Evolutionary conservation across 2,797 vertebrate species (phyloP).

Genomic region (Coregonus sp.): DNA sequence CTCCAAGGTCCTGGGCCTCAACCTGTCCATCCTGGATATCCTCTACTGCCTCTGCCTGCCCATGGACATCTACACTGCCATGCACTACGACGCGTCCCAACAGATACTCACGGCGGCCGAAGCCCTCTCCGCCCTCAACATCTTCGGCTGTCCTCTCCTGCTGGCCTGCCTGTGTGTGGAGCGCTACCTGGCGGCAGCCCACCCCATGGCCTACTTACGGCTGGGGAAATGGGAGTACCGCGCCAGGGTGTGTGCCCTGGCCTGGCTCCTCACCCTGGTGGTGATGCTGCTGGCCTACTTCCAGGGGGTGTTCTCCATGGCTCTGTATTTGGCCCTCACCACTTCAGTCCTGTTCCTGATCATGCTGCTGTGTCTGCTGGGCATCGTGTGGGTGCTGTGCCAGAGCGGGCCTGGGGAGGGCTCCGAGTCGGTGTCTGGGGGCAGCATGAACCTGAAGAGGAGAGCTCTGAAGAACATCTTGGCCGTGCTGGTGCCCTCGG

Average conservation of each 20-base stretch:
- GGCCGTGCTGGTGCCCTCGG: conserved; percentile 35
- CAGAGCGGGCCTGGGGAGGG: conserved; percentile 11
- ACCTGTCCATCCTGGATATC: conserved; percentile 45
- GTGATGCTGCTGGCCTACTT: conserved; percentile 24
- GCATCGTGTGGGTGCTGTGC: conserved; percentile 24
- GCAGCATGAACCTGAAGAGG: conserved; percentile 23
- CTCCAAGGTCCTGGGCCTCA: conserved; percentile 55
- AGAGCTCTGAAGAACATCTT: conserved; percentile 40
- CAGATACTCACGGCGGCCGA: background rate
- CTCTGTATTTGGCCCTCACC: conserved; percentile 21
- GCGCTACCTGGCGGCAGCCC: conserved; percentile 35
- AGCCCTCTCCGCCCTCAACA: conserved; percentile 26
- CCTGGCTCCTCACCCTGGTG: conserved; percentile 29
- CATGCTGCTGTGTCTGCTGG: conserved; percentile 46
- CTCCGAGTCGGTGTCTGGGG: background rate
- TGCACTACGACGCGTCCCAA: background rate
- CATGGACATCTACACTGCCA: conserved; percentile 28
- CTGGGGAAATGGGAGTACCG: conserved; percentile 33
- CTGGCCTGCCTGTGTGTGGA: conserved; percentile 52
- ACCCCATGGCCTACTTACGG: conserved; percentile 23
- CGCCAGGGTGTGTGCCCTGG: background rate
- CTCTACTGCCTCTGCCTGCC: conserved; percentile 50
- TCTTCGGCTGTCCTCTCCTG: conserved; percentile 50
- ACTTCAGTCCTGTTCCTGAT: conserved; percentile 37
- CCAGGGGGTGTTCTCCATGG: background rate